Base-by-base conservation (phyloP, 1,140 invertebrate genomes). In the Drosophila lacertosa region DNA sequence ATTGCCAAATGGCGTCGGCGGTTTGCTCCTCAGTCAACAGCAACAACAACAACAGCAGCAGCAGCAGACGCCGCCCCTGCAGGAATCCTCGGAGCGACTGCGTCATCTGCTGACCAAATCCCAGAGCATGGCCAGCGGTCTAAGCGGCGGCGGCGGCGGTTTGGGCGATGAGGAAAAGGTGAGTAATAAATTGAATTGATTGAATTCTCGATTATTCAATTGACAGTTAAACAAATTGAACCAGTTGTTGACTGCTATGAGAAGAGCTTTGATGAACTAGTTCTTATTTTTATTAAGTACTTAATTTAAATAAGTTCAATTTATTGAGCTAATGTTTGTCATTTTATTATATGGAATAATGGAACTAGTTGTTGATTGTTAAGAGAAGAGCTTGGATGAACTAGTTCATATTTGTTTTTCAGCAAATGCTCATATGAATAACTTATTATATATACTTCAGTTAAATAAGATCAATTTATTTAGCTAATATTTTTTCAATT, bases 81-180 rank as follows among this genome's bases (percentile, higher is more conserved):
- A 79, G 42, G 86, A 89, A 26, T 70, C 78, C 45, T 95, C 95
- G 0, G 95, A 94, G 48, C 91, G 95, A 50, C 91, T 96, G 39
- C 93, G 95, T 47, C 94, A 93, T 77, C 92, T 95, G 53, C 92
- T 95, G 45, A 95, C 94, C 74, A 89, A 88, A 80, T 26, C 90
- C 3, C 82, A 89, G 32, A 75, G 82, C n/a, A 70, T 60, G 68
- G 84, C 48, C 29, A 47, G 86, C 58, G 22, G 74, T 10, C 37
- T 65, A 2, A 70, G 74, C 15, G 54, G 29, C 32, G 37, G 26
- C 90, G 74, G 29, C 32, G 37, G 26, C 90, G 88, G 77, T 86
- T 90, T 50, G 86, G 92, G 77, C 5, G 90, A 76, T 45, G 92
- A 93, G 3, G 92, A 92, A 32, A 92, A 93, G 50, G 91, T 91